Base-by-base conservation (phyloP, 2,113 vertebrate genomes). In the Takifugu bimaculatus region DNA sequence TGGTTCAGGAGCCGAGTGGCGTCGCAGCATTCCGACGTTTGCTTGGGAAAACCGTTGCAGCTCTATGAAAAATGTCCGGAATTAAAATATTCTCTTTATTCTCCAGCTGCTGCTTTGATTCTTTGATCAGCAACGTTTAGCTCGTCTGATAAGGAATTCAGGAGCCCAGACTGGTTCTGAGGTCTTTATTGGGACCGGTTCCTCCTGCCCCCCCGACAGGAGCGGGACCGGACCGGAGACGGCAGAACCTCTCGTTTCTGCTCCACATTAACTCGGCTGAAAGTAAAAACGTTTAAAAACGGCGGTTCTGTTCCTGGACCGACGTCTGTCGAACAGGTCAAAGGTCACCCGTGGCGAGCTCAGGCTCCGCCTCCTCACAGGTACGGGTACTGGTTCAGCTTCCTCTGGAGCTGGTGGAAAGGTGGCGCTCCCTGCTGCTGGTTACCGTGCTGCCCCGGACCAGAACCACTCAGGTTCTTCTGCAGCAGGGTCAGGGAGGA, bases 301-400 rank as follows among this genome's bases (percentile, higher is more conserved):
- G 20, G 20, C 20, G 20, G 20, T 20, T 20, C 20, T 20, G 20
- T 20, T 20, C 20, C 20, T 20, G 20, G 20, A 20, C 20, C 20
- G 20, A 20, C 20, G 20, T 20, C 20, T 20, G 20, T 20, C 20
- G 20, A 20, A 70, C 70, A 70, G 65, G 7, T 29, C 52, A 62
- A 57, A 60, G 70, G 75, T 49, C 39, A 26, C 47, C 59, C 43
- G 57, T 52, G 55, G 51, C 27, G 76, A 77, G 74, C 70, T 72
- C 74, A 81, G 71, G 77, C 75, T 77, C 68, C 39, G 44, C 68
- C 43, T 27, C 10, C 9, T 88, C 65, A 98, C 88, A 97, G 91
- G 89, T 93, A 98, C 0, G 94, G 95, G 78, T 93, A 98, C 88
- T 96, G 95, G 91, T 92, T 94, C 85, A 95, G 93, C 87, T 97